Evolutionary conservation across 2,113 vertebrate genomes (phyloP).

Genomic region (Cyprinodon variegatus): DNA sequence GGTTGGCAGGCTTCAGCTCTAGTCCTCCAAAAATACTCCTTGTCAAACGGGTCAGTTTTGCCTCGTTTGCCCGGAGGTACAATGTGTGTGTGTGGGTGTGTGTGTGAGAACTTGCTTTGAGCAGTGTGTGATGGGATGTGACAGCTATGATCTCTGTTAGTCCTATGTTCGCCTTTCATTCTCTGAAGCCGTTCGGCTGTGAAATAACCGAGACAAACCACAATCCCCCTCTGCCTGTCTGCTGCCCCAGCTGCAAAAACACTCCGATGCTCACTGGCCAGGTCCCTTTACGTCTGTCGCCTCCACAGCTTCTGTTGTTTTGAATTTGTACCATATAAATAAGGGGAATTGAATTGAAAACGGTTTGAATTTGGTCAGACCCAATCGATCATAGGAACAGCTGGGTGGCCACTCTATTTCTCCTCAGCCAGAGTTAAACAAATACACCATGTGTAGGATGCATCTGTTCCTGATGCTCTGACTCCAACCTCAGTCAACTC

Average conservation of each 20-base stretch:
- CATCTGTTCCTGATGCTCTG: neutral
- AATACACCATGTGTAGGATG: too few relatives aligned
- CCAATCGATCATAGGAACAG: too few relatives aligned
- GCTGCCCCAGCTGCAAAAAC: conserved; percentile 63
- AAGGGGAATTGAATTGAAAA: too few relatives aligned
- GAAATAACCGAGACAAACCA: conserved; percentile 69
- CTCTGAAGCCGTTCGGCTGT: conserved; percentile 48
- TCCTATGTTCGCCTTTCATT: conserved; percentile 54
- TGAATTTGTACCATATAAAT: too few relatives aligned
- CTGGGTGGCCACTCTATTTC: too few relatives aligned
- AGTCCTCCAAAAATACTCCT: too few relatives aligned
- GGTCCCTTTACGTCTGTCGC: neutral
- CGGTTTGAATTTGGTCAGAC: too few relatives aligned
- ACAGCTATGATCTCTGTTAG: conserved; percentile 73
- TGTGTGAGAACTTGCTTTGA: conserved; percentile 21
- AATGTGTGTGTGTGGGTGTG: conserved; percentile 4
- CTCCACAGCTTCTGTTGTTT: neutral
- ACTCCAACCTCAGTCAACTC: too few relatives aligned
- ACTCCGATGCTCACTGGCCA: neutral
- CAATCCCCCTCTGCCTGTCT: conserved; percentile 57
- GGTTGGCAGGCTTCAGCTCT: neutral
- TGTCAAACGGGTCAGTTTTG: neutral
- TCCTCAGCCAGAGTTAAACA: too few relatives aligned
- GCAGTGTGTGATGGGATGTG: conserved; percentile 69
- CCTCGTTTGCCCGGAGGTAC: neutral